These are phyloP conservation scores for Rhinoptilus africanus DNA, from an alignment of 2,113 vertebrate species.

Conservation along the genomic window DNA sequence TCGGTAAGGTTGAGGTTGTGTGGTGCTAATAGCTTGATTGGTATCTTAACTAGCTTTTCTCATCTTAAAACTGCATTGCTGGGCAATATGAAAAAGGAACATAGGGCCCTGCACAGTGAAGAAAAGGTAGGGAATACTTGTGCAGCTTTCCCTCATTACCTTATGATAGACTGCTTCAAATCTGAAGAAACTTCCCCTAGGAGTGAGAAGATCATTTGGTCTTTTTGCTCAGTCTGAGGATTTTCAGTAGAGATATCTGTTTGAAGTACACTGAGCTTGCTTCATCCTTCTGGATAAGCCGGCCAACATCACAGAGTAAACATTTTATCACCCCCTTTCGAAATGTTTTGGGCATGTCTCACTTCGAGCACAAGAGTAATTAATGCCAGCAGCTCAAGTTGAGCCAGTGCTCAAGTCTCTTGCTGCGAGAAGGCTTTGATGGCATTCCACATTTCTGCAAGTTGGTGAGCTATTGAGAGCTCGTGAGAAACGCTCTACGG, in stretches of 20 bases:
- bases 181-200: background rate
- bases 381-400: background rate
- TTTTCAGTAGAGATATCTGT: background rate
- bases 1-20: background rate
- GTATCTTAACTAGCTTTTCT: background rate
- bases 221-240: background rate
- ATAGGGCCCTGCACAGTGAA: background rate
- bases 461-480: background rate
- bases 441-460: background rate
- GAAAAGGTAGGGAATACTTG: background rate
- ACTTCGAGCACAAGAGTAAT: background rate
- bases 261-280: background rate
- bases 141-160: background rate
- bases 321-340: slow-evolving; percentile 1
- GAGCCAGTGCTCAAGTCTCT: background rate
- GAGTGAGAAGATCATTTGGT: background rate
- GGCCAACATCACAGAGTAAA: background rate
- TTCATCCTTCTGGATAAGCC: background rate
- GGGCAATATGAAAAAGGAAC: background rate
- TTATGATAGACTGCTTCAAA: background rate
- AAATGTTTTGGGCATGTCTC: background rate
- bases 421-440: background rate
- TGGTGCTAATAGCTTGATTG: accelerated
- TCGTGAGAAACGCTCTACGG: background rate
- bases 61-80: background rate